Conservation (phyloP, 1,140 invertebrate species). For the Rhopalosiphum maidis region DNA sequence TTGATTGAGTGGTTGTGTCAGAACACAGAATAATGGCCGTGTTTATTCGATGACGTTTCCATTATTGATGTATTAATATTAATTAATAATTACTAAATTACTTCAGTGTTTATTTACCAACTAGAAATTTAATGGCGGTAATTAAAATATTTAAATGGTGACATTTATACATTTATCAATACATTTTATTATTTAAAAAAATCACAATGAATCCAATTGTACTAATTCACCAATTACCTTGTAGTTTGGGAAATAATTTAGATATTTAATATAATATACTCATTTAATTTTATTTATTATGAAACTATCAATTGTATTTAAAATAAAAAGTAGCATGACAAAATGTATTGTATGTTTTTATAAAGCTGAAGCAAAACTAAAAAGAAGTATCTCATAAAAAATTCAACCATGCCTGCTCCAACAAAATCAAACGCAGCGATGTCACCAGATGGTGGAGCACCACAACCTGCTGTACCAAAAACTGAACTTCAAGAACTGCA, state of each 20-base stretch:
- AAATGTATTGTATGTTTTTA: background rate
- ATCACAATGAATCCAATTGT: background rate
- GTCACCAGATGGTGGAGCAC: conserved; percentile 61
- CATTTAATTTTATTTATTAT: background rate
- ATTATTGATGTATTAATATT: background rate
- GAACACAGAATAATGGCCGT: background rate
- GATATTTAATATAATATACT: background rate
- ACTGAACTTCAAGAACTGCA: conserved; percentile 91
- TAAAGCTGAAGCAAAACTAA: background rate
- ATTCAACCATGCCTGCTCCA: conserved; percentile 54
- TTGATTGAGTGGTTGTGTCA: background rate
- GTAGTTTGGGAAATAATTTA: background rate
- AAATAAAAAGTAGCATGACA: background rate
- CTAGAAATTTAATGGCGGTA: background rate
- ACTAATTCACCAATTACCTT: background rate
- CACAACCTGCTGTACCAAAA: conserved; percentile 74
- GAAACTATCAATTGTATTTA: background rate
- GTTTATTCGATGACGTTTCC: background rate
- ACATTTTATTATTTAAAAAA: background rate
- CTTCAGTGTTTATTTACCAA: background rate
- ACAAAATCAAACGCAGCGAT: conserved; percentile 65
- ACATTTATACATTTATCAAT: background rate
- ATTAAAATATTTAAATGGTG: background rate
- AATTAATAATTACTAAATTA: background rate
- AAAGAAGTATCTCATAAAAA: background rate